phyloP scores from a whole-genome alignment of 2,797 vertebrate genomes.

The Sparus aurata region DNA sequence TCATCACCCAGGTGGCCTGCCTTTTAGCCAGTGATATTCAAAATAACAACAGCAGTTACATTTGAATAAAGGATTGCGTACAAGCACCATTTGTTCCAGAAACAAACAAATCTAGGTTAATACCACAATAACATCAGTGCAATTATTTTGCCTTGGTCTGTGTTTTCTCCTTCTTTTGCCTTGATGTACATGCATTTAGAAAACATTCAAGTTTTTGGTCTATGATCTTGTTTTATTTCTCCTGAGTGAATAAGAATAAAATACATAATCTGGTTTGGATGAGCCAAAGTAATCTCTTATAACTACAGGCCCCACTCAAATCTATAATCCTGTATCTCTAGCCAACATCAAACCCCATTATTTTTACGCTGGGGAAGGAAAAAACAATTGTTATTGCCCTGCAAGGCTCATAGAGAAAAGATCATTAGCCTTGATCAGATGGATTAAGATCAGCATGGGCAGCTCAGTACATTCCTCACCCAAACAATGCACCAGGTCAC shows the following conservation, averaged over 20 bases:
- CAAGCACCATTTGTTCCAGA: conserved; percentile 47
- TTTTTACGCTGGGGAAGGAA: conserved; percentile 19
- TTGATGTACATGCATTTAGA: conserved; percentile 11
- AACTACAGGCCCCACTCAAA: conserved; percentile 74
- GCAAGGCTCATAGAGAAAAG: conserved; percentile 64
- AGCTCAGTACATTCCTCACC: conserved; percentile 51
- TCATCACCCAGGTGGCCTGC: conserved; percentile 27
- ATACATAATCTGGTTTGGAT: conserved; percentile 83
- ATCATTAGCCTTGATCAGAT: conserved; percentile 80
- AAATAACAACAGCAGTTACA: conserved; percentile 33
- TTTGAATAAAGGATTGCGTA: conserved; percentile 41
- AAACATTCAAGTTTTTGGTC: conserved; percentile 41
- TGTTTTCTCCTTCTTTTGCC: conserved; percentile 35
- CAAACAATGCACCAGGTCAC: conserved; percentile 50
- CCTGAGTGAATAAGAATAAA: conserved; percentile 65
- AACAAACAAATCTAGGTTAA: conserved; percentile 74
- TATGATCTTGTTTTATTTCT: conserved; percentile 60
- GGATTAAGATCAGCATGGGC: conserved; percentile 67
- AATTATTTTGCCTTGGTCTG: conserved; percentile 44
- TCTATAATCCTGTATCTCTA: conserved; percentile 80
- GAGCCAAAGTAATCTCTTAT: conserved; percentile 80
- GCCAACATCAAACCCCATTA: conserved; percentile 61
- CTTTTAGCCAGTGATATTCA: conserved; percentile 24
- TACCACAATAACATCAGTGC: conserved; percentile 57
- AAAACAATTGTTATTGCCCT: conserved; percentile 44